Evolutionary conservation across 1,140 invertebrate species (phyloP).

Genomic region (Apis laboriosa): DNA sequence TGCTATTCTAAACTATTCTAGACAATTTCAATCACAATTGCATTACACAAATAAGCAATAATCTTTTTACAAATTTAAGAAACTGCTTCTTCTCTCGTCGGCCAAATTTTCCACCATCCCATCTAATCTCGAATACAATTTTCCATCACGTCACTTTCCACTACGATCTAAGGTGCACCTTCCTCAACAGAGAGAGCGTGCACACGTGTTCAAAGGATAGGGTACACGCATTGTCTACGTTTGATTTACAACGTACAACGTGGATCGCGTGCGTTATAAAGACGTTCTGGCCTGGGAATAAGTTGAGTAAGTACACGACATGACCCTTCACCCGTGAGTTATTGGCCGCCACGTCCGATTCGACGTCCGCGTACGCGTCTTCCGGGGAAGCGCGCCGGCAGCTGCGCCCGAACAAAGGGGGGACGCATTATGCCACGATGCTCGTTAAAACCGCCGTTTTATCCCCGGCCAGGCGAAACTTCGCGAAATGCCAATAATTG

Average conservation of each 20-base stretch:
- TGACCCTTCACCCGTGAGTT: slow-evolving; percentile 14
- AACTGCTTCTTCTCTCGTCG: no score
- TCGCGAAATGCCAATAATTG: slow-evolving; percentile 77
- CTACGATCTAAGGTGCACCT: no score
- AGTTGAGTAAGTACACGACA: not conserved
- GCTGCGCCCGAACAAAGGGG: slow-evolving; percentile 56
- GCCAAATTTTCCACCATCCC: no score
- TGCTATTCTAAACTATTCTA: no score
- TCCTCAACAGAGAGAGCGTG: not conserved
- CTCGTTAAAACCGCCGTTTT: slow-evolving; percentile 60
- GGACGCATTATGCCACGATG: slow-evolving; percentile 61
- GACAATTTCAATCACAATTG: no score
- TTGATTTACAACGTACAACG: slow-evolving; percentile 17
- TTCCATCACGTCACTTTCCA: no score
- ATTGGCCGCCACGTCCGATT: not conserved
- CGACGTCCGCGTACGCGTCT: not conserved
- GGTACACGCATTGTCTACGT: slow-evolving; percentile 25
- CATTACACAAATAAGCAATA: no score
- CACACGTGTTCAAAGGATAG: slow-evolving; percentile 6
- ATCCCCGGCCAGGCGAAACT: slow-evolving; percentile 57
- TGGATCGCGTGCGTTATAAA: not conserved
- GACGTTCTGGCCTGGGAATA: not conserved
- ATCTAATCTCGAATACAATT: no score
- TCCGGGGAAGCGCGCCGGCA: slow-evolving; percentile 27
- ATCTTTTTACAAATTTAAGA: no score